Conservation (phyloP, 2,888 invertebrate species). For the Anorthoa munda region DNA sequence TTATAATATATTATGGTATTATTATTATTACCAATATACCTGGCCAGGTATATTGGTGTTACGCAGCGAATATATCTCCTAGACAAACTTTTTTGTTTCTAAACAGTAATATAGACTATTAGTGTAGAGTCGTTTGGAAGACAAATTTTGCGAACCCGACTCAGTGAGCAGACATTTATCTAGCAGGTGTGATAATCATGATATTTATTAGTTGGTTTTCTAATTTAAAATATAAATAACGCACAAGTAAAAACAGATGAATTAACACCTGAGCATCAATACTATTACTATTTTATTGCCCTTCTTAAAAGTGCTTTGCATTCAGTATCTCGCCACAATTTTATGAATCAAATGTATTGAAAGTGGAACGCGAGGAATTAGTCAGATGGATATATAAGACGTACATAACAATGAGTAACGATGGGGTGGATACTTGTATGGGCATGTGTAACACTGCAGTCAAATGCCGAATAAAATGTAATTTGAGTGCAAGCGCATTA, state of each 20-base stretch:
- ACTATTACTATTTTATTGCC: neutral
- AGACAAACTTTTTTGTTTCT: neutral
- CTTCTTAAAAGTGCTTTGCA: conserved; percentile 6
- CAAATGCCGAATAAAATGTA: conserved; percentile 59
- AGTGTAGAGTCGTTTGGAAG: neutral
- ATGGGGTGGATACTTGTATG: conserved; percentile 23
- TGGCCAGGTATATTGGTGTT: neutral
- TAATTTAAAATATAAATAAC: neutral
- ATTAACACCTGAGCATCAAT: neutral
- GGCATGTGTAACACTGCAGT: conserved; percentile 40
- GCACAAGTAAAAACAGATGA: neutral
- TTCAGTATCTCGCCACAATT: conserved; percentile 22
- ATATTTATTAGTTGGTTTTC: neutral
- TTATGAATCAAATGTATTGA: conserved; percentile 53
- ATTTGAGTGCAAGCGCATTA: conserved; percentile 57
- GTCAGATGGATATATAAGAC: conserved; percentile 54
- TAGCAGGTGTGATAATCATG: neutral
- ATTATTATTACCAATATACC: too few species aligned
- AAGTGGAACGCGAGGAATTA: conserved; percentile 53
- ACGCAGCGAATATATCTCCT: neutral
- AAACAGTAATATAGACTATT: neutral
- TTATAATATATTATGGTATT: too few species aligned
- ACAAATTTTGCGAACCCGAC: neutral
- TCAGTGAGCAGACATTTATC: neutral
- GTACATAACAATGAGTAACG: conserved; percentile 58